Evolutionary conservation across 2,888 invertebrate species (phyloP).

Genomic region (Sussaba pulchella): DNA sequence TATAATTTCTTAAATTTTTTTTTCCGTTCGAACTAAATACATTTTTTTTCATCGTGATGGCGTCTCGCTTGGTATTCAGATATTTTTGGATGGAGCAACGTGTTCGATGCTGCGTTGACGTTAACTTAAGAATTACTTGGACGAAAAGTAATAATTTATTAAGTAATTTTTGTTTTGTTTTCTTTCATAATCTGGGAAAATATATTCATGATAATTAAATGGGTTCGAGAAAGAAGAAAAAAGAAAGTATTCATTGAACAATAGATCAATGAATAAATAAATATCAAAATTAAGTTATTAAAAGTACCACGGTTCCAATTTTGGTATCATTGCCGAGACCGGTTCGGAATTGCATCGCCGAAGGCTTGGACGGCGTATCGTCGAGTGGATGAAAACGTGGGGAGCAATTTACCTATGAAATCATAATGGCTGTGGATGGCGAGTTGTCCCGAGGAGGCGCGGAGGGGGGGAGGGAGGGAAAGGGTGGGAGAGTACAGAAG

Average conservation of each 20-base stretch:
- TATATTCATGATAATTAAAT: background rate
- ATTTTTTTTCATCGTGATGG: too few species aligned
- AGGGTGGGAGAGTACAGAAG: background rate
- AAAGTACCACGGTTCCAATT: too few species aligned
- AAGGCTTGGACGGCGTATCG: conserved; percentile 4
- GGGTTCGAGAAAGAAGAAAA: background rate
- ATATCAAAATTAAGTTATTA: too few species aligned
- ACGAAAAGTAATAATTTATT: too few species aligned
- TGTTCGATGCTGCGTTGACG: too few species aligned
- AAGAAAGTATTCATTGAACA: background rate
- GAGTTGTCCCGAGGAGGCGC: background rate
- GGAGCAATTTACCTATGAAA: conserved; percentile 35
- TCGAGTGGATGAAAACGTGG: background rate
- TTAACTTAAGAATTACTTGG: too few species aligned
- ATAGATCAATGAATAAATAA: too few species aligned
- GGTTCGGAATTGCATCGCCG: background rate
- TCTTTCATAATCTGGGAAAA: background rate
- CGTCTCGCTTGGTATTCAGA: too few species aligned
- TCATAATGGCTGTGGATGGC: conserved; percentile 13
- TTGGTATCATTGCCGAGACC: background rate
- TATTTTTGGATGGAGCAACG: too few species aligned
- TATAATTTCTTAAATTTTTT: too few species aligned
- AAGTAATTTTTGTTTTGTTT: background rate
- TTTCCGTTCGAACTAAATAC: too few species aligned
- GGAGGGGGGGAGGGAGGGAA: too few species aligned